Percentiles rank a stretch among this genome's conserved stretches.
Evolutionary conservation across 2,113 vertebrate species (phyloP).

Genomic region (Pogonocichla stellata): DNA sequence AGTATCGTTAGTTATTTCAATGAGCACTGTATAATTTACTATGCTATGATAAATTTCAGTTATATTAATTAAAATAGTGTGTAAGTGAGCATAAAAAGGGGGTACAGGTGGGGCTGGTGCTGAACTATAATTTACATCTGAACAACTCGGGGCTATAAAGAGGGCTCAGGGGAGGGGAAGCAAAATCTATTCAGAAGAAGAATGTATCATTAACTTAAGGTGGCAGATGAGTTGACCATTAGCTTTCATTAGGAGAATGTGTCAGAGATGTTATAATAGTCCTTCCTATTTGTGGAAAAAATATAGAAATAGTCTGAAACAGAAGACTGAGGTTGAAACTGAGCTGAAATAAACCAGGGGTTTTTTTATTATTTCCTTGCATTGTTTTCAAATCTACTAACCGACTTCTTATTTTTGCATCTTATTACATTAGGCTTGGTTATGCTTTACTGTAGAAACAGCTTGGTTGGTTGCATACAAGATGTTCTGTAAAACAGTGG

Average conservation of each 20-base stretch:
- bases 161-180: not conserved
- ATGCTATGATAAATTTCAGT: not conserved
- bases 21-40: not conserved
- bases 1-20: not conserved
- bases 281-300: not conserved
- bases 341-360: not conserved
- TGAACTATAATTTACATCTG: slow-evolving; percentile 1
- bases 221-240: not conserved
- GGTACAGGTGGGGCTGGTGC: not conserved
- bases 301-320: not conserved
- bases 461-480: not conserved
- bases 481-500: not conserved
- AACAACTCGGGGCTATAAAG: not conserved
- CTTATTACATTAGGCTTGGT: not conserved
- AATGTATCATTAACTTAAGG: not conserved
- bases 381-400: not conserved
- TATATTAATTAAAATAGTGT: not conserved
- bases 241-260: not conserved
- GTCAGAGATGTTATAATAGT: not conserved
- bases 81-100: not conserved
- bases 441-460: not conserved
- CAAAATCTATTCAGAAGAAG: not conserved
- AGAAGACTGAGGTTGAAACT: not conserved
- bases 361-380: not conserved
- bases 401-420: not conserved